Evolutionary conservation across 2,797 vertebrate genomes (phyloP).

Genomic region (Poecilia wingei): DNA sequence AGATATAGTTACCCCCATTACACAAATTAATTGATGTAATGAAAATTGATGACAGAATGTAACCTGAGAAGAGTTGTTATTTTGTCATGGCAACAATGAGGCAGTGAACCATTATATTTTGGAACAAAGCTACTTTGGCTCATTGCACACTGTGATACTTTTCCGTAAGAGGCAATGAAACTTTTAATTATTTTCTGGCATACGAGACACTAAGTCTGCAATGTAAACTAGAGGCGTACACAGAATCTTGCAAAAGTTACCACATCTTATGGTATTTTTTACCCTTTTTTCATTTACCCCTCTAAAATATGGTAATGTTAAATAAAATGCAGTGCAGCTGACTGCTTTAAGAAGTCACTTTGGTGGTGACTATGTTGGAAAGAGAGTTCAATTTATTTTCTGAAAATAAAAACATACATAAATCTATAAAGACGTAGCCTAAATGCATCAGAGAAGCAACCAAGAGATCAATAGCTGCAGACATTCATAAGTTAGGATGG

Average conservation of each 20-base stretch:
- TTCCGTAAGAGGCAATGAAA: background rate
- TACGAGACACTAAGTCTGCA: background rate
- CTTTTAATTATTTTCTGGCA: background rate
- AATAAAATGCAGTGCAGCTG: background rate
- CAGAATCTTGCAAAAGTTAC: background rate
- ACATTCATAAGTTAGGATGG: background rate
- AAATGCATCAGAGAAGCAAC: background rate
- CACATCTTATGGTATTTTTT: background rate
- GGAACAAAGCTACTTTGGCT: background rate
- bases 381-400: background rate
- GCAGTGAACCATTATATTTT: background rate
- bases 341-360: background rate
- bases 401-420: background rate
- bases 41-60: background rate
- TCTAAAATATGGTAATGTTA: background rate
- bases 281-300: background rate
- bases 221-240: background rate
- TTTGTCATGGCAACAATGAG: background rate
- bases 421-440: background rate
- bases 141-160: background rate
- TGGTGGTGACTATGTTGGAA: background rate
- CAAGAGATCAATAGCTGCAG: background rate
- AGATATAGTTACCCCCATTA: background rate
- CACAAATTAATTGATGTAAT: background rate
- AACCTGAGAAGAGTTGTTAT: background rate